Evolutionary conservation across 2,113 vertebrate genomes (phyloP), one percentile per base, ranked within the genome.

Genomic region (Abramis brama): DNA sequence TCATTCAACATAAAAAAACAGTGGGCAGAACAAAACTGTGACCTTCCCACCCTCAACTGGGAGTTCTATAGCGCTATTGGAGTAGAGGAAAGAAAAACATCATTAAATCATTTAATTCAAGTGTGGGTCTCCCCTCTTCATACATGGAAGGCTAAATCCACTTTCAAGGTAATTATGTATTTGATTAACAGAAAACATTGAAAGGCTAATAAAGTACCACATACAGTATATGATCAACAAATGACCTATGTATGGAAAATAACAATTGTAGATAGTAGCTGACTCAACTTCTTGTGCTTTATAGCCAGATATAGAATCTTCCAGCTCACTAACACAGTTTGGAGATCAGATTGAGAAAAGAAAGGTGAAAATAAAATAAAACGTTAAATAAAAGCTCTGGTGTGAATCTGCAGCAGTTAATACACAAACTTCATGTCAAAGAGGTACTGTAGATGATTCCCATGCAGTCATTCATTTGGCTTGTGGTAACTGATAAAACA

Each of bases 1-100:
- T 84, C 59, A 84, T 11, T 75, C 82, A 84, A 77, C 73, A 73
- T 64, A 5, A 75, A 74, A 84, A 84, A 43, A 70, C 39, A 77
- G 11, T 84, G 57, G 57, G 71, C 55, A 75, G 82, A 84, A 84
- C 43, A 75, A 79, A 79, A 23, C 43, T n/a, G 55, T 76, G 57
- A 62, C 43, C 68, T 27, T 55, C 17, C 59, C 71, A 50, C 19
- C 60, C 57, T 62, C 27, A n/a, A 66, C 12, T 36, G 15, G 43
- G 83, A 47, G 39, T 75, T 47, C 74, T 47, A 10, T 19, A 62
- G 5, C 23, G 30, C 70, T 62, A 7, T n/a, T 47, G 39, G 9
- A 62, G 55, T 21, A 39, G 45, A 82, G 25, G 80, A 19, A 45
- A 82, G 33, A 75, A 47, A 57, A 79, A 70, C 10, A 78, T 36